Conservation (phyloP, 2,113 vertebrate species). For the Megalops atlanticus region DNA sequence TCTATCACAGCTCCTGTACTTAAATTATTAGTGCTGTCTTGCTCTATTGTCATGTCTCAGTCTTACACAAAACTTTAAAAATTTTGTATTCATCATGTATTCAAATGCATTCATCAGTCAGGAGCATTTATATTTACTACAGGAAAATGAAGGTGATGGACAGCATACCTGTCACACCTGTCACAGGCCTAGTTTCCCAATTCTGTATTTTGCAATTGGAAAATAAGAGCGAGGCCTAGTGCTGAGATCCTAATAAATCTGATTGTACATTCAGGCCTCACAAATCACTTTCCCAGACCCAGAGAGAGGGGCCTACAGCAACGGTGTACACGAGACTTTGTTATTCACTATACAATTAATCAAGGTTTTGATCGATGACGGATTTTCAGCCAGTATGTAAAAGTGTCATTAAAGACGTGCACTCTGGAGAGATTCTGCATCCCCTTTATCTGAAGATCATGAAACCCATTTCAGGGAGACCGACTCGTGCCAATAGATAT, state of each 20-base stretch:
- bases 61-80: too few relatives aligned
- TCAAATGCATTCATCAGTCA: too few relatives aligned
- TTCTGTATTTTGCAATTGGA: too few relatives aligned
- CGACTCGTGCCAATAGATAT: constrained; percentile 55
- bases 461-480: constrained; percentile 42
- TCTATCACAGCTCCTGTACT: too few relatives aligned
- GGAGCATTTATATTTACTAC: too few relatives aligned
- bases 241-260: neutral
- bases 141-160: constrained; percentile 75
- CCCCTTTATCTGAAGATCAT: constrained; percentile 40
- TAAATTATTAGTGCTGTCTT: too few relatives aligned
- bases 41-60: too few relatives aligned
- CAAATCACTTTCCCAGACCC: constrained; percentile 5
- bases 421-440: constrained; percentile 40
- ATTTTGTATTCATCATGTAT: too few relatives aligned
- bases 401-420: constrained; percentile 47
- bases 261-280: neutral
- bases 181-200: too few relatives aligned
- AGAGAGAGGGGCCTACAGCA: neutral
- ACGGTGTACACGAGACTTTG: constrained; percentile 38
- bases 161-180: constrained; percentile 37
- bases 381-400: constrained; percentile 49
- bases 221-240: neutral
- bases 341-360: constrained; percentile 46
- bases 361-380: constrained; percentile 43